Percentiles rank a stretch among this genome's conserved stretches.
Conservation (phyloP, 1,140 invertebrate genomes). For the Cardiocondyla obscurior region DNA sequence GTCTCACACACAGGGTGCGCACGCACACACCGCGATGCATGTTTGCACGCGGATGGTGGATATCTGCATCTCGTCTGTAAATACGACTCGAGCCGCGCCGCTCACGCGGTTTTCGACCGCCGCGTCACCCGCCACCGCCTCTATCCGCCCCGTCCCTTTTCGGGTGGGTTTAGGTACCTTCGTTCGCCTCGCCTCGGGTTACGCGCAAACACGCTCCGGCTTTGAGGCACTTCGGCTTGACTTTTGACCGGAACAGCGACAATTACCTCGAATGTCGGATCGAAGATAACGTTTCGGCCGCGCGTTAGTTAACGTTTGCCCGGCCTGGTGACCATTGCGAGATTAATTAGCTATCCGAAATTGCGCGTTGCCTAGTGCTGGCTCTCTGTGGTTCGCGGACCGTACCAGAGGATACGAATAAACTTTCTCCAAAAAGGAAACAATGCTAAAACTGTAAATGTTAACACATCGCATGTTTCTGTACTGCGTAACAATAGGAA, state of each 20-base stretch:
- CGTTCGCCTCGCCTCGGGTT: constrained; percentile 50
- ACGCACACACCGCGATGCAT: constrained; percentile 27
- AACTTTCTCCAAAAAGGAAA: background rate
- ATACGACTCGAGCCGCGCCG: constrained; percentile 46
- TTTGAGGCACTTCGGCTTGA: constrained; percentile 54
- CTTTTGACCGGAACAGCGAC: constrained; percentile 53
- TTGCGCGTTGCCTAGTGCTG: background rate
- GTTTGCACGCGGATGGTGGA: constrained; percentile 48
- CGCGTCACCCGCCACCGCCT: background rate
- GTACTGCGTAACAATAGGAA: background rate
- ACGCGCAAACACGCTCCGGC: constrained; percentile 51
- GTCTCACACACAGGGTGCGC: background rate
- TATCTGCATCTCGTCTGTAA: constrained; percentile 67
- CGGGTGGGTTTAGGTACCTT: constrained; percentile 22
- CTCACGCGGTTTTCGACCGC: constrained; percentile 33
- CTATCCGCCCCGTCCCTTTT: background rate
- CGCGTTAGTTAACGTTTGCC: constrained; percentile 48
- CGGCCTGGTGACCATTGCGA: constrained; percentile 17
- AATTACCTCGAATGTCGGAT: constrained; percentile 50
- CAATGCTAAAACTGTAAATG: background rate
- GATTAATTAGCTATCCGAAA: constrained; percentile 51
- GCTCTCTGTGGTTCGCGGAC: background rate
- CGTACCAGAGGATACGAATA: background rate
- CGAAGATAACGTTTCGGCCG: constrained; percentile 55
- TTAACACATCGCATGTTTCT: no score